These are phyloP conservation scores for Bombylius discolor DNA, from an alignment of 2,888 invertebrate species.

Conservation along the genomic window DNA sequence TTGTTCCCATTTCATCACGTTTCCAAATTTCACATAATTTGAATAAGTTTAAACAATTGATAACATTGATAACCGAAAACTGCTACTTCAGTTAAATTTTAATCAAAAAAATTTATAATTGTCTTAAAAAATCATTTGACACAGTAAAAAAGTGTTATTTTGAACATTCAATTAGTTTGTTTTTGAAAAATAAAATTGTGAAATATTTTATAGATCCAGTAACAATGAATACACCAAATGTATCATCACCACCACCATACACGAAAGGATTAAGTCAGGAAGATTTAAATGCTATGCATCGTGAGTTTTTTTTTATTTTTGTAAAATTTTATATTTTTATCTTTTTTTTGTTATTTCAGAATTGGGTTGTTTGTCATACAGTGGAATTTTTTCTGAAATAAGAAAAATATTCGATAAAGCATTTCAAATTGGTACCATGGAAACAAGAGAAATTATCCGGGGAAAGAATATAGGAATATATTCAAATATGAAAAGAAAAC, in stretches of 20 bases:
- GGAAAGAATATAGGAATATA: conserved; percentile 89
- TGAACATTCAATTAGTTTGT: too few relatives aligned
- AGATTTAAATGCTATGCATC: conserved; percentile 62
- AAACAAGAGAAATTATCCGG: conserved; percentile 91
- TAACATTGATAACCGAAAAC: too few relatives aligned
- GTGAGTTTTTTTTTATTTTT: conserved; percentile 43
- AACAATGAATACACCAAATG: conserved; percentile 21
- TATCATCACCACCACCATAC: conserved; percentile 47
- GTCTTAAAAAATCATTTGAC: too few relatives aligned
- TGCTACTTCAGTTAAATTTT: too few relatives aligned
- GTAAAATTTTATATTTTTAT: background rate
- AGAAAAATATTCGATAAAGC: conserved; percentile 88
- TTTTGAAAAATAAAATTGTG: too few relatives aligned
- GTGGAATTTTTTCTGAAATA: conserved; percentile 81
- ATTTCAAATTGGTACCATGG: conserved; percentile 86
- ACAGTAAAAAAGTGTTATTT: too few relatives aligned
- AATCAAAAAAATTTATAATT: too few relatives aligned
- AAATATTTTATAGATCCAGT: too few relatives aligned
- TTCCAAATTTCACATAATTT: too few relatives aligned
- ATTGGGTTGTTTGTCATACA: conserved; percentile 59
- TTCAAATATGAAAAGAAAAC: conserved; percentile 28
- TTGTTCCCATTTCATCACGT: too few relatives aligned
- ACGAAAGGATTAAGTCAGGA: conserved; percentile 55
- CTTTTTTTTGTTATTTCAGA: conserved; percentile 39
- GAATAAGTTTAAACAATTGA: too few relatives aligned